Percentiles rank a stretch among this genome's conserved stretches.
These are phyloP conservation scores for Tenualosa ilisha DNA, from an alignment of 2,797 vertebrate species.

Conservation along the genomic window DNA sequence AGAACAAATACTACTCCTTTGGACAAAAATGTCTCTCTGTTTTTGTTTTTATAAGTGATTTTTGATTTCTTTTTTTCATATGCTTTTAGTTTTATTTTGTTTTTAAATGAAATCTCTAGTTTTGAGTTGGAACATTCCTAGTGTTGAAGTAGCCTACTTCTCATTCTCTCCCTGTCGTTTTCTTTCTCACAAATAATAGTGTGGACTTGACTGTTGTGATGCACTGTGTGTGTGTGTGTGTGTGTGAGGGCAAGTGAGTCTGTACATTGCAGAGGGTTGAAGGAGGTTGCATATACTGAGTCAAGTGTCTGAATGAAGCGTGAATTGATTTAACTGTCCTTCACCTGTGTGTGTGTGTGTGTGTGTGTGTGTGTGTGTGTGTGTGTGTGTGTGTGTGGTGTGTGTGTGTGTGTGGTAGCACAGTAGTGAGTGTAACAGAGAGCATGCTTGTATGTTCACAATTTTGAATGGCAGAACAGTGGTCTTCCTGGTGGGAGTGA, in stretches of 20 bases:
- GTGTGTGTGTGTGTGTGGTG: no score
- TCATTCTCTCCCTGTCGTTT: slow-evolving; percentile 52
- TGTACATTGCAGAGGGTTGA: not conserved
- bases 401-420: no score
- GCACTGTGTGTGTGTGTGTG: not conserved
- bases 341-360: no score
- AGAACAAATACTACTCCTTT: slow-evolving; percentile 25
- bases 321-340: not conserved
- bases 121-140: slow-evolving; percentile 67
- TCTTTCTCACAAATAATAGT: slow-evolving; percentile 46
- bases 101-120: slow-evolving; percentile 42
- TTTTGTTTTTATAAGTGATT: slow-evolving; percentile 52
- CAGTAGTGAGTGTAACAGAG: not conserved
- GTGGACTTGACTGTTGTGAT: not conserved
- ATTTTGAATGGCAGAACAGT: not conserved
- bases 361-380: no score
- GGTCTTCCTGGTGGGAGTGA: no score
- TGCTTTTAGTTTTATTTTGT: slow-evolving; percentile 56
- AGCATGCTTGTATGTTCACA: not conserved
- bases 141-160: slow-evolving; percentile 58
- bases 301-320: not conserved
- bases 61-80: slow-evolving; percentile 31
- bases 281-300: not conserved
- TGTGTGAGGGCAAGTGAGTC: no score
- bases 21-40: slow-evolving; percentile 2